Base-by-base conservation (phyloP, 2,888 invertebrate species). In the Ophonus ardosiacus region DNA sequence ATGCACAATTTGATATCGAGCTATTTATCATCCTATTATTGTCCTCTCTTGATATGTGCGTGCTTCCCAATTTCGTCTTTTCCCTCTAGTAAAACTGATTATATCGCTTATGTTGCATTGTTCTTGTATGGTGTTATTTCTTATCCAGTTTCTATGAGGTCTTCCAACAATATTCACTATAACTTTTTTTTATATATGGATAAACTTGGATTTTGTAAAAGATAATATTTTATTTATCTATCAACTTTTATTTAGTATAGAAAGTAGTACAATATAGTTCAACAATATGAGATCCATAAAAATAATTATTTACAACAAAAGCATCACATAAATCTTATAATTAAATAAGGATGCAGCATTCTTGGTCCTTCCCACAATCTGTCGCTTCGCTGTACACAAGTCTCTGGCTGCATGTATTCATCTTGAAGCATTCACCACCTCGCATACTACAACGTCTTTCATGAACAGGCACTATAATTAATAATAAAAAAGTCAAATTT, bases 301-400 rank as follows among this genome's bases (percentile, higher is more conserved):
- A 63, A 63, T 13, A 0, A 13, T 10, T 5, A 68, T 38, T 13
- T n/a, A 18, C 24, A 63, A 10, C 7, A 7, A 63, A 18, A 15
- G 15, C 8, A 63, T 15, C 8, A 18, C 59, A 59, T 21, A 63
- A 7, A 21, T 10, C 15, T 6, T n/a, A 51, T 79, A n/a, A 40
- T 80, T 80, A 80, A 15, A 80, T 6, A 21, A 80, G 56, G 61
- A 80, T 80, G n/a, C 80, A 80, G 61, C 80, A 80, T n/a, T 80
- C 61, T 80, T 80, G 61, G 15, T 80, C 80, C n/a, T 7, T 40
- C 0, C 31, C 40, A 17, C 80, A 80, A 15, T 80, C 80, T 5
- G 80, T 38, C 38, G 80, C 61, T 6, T 61, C 61, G 4, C 61
- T 40, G 18, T 38, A 80, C 3, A 80, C 61, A 10, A 80, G 1